Base-by-base conservation (phyloP, 2,888 invertebrate genomes). In the Doris montereyensis region DNA sequence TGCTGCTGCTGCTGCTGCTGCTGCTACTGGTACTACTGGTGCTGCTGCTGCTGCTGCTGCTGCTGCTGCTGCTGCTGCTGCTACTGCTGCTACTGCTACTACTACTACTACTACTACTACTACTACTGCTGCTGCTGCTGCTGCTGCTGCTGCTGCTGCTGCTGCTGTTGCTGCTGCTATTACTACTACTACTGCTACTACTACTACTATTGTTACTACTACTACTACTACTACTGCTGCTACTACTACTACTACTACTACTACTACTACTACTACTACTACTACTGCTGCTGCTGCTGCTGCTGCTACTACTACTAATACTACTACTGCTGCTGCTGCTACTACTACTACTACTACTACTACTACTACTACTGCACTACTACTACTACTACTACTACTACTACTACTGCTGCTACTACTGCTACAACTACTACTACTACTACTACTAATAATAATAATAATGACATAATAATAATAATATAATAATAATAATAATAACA, bases 71-170 rank as follows among this genome's bases (percentile, higher is more conserved):
- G 24, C 52, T 41, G 52, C 52, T 72, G 52, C 32, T 72, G 34
- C 41, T 72, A 72, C 72, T 35, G n/a, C 41, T 32, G n/a, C 1
- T 35, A n/a, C 32, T 13, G 1, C 10, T 35, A 35, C 10, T 35
- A 35, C 32, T 35, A 72, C 72, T 41, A 72, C 72, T 72, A 72
- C 52, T 28, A 72, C 72, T 52, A 72, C 72, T 41, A 35, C 72
- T 41, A 72, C 72, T 52, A 32, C 24, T 28, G 24, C 72, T 5
- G 8, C 62, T 62, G n/a, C 62, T 62, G 21, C 62, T 62, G 21
- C 62, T 62, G 21, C 62, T 62, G 52, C 62, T 62, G 5, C 62
- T 62, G n/a, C 62, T 62, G n/a, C 62, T 62, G n/a, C 62, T 62
- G n/a, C 62, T 62, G n/a, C 62, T 62, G n/a, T 4, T 62, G n/a